phyloP scores from a whole-genome alignment of 1,140 invertebrate genomes.

The Helicoverpa zea region DNA sequence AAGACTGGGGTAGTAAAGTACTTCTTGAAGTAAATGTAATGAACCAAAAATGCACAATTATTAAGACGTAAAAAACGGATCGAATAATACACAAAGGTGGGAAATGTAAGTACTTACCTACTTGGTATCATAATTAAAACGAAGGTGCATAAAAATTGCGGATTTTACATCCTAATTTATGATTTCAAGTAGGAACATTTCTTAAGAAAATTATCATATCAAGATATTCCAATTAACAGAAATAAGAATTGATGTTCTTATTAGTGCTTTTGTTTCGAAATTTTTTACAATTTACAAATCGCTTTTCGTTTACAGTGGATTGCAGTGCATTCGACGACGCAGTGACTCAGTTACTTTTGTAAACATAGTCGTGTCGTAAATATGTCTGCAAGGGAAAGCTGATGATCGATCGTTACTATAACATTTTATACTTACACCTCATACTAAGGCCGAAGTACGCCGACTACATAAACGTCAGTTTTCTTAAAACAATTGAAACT shows the following conservation, averaged over 20 bases:
- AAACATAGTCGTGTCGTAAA: slow-evolving; percentile 21
- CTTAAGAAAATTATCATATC: slow-evolving; percentile 20
- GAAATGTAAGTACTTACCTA: too few relatives aligned
- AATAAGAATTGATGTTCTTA: background rate
- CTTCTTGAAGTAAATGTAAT: too few relatives aligned
- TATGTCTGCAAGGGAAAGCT: background rate
- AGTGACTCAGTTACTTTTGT: slow-evolving; percentile 7
- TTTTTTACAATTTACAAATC: background rate
- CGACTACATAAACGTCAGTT: too few relatives aligned
- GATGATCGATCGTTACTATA: background rate
- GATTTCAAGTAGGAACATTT: background rate
- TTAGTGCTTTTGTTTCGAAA: slow-evolving; percentile 16
- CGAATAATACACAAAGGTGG: too few relatives aligned
- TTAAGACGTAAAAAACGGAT: too few relatives aligned
- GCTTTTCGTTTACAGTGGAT: slow-evolving; percentile 9
- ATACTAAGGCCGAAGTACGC: too few relatives aligned
- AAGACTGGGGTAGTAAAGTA: too few relatives aligned
- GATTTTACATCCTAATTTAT: too few relatives aligned
- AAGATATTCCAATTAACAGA: background rate
- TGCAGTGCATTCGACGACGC: background rate
- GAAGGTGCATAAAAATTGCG: too few relatives aligned
- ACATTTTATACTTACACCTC: background rate
- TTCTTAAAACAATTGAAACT: too few relatives aligned
- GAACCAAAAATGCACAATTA: too few relatives aligned
- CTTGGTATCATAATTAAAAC: too few relatives aligned